Conservation (phyloP, 2,113 vertebrate genomes). For the Thalassoma bifasciatum region DNA sequence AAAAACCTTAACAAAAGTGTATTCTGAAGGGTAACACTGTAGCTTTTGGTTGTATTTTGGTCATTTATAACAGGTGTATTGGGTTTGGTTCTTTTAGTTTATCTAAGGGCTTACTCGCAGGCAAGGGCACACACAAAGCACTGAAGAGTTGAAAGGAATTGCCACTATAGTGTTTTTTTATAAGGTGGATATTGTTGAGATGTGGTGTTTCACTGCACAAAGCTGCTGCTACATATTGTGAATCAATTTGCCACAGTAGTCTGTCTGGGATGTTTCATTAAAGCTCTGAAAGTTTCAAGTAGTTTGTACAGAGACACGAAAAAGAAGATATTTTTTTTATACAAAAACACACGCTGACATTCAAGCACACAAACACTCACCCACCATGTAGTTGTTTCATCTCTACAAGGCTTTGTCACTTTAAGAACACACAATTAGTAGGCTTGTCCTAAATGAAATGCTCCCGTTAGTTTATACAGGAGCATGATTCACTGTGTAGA, state of each 20-base stretch:
- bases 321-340: conserved; percentile 32
- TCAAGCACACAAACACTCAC: conserved; percentile 49
- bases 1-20: conserved; percentile 46
- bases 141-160: conserved; percentile 62
- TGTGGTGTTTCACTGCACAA: conserved; percentile 45
- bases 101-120: conserved; percentile 67
- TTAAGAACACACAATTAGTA: conserved; percentile 64
- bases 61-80: conserved; percentile 67
- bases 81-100: conserved; percentile 72
- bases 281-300: conserved; percentile 85
- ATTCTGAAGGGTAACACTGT: conserved; percentile 51
- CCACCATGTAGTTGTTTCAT: conserved; percentile 67
- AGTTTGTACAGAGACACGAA: conserved; percentile 75
- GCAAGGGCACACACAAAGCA: conserved; percentile 65
- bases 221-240: conserved; percentile 58
- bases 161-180: conserved; percentile 39
- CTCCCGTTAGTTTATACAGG: conserved; percentile 66
- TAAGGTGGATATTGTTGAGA: conserved; percentile 28
- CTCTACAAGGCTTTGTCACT: conserved; percentile 76
- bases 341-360: conserved; percentile 29
- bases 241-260: conserved; percentile 63
- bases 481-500: conserved; percentile 70
- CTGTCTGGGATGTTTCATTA: conserved; percentile 78
- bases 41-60: conserved; percentile 83
- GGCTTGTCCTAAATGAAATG: conserved; percentile 57